Conservation (phyloP, 2,113 vertebrate species). For the Corvus hawaiiensis region DNA sequence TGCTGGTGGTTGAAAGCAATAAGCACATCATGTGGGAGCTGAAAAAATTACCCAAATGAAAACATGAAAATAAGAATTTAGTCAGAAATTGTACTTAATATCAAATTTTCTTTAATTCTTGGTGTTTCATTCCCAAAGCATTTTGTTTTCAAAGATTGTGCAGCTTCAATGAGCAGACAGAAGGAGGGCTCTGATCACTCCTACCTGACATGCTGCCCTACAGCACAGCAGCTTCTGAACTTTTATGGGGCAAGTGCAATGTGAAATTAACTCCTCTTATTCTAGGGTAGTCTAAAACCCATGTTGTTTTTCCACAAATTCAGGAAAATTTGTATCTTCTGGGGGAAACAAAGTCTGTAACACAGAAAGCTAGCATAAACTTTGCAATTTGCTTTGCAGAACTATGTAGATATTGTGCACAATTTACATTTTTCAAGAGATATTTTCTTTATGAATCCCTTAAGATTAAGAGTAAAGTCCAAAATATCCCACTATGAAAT, state of each 20-base stretch:
- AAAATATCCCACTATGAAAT: neutral
- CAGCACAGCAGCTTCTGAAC: neutral
- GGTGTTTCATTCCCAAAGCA: neutral
- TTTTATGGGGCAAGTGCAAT: neutral
- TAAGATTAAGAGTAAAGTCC: neutral
- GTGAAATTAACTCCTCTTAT: neutral
- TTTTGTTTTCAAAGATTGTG: neutral
- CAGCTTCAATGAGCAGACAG: neutral
- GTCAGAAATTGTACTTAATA: neutral
- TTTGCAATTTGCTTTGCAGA: neutral
- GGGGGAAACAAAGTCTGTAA: neutral
- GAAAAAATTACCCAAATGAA: neutral
- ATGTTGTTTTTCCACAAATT: neutral
- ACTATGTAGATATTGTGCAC: neutral
- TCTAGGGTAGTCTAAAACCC: neutral
- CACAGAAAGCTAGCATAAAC: neutral
- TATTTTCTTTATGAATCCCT: neutral
- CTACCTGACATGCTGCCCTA: accelerated
- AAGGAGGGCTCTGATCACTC: neutral
- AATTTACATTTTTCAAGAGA: neutral
- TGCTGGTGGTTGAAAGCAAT: neutral
- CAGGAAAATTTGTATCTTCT: neutral
- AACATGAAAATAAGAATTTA: neutral
- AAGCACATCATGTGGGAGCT: neutral
- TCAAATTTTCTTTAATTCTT: neutral